These are phyloP conservation scores for Druon quercuslanigerum DNA, from an alignment of 1,140 invertebrate species.

Conservation along the genomic window DNA sequence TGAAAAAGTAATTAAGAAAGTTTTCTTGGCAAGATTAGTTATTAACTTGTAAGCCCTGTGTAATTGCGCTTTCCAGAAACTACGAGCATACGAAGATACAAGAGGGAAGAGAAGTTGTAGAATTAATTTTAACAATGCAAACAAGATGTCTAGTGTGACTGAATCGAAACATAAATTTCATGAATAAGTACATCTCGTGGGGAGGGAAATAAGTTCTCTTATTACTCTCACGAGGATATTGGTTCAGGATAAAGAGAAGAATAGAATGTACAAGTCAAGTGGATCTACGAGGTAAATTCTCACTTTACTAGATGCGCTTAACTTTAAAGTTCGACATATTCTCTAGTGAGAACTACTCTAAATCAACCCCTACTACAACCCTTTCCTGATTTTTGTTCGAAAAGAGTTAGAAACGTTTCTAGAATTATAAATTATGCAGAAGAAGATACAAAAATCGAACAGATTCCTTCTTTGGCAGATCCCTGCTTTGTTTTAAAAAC, in stretches of 20 bases:
- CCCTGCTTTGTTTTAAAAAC: no score
- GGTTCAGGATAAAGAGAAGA: not conserved
- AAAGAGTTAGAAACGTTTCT: not conserved
- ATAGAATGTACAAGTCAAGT: not conserved
- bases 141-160: not conserved
- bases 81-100: not conserved
- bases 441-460: no score
- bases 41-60: not conserved
- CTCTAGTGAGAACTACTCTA: not conserved
- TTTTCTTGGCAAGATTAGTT: not conserved
- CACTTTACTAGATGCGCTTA: not conserved
- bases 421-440: not conserved
- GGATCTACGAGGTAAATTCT: not conserved
- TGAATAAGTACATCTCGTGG: not conserved
- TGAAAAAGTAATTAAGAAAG: slow-evolving; percentile 20
- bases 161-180: not conserved
- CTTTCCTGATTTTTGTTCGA: not conserved
- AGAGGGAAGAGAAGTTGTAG: not conserved
- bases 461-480: no score
- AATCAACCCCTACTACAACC: not conserved
- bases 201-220: not conserved
- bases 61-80: not conserved
- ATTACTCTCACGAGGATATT: not conserved
- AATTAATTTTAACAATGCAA: slow-evolving; percentile 10
- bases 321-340: not conserved